Conservation (phyloP, 2,797 vertebrate genomes). For the Halcyon badia region DNA sequence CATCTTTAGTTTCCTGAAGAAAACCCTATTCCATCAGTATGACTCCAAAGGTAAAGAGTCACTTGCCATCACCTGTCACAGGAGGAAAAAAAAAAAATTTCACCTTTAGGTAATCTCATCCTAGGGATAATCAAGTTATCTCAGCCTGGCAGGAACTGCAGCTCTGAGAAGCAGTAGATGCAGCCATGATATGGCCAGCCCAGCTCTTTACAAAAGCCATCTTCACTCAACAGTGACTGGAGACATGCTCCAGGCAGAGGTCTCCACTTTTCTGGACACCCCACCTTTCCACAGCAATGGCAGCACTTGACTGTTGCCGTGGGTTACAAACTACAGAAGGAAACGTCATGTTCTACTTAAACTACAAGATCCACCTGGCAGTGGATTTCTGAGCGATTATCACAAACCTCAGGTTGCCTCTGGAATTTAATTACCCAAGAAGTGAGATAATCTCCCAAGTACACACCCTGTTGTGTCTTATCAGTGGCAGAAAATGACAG, state of each 20-base stretch:
- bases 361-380: background rate
- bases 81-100: background rate
- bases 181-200: background rate
- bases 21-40: background rate
- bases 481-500: background rate
- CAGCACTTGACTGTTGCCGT: background rate
- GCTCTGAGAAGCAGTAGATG: background rate
- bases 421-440: background rate
- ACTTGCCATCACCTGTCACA: background rate
- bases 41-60: conserved; percentile 14
- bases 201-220: background rate
- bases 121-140: conserved; percentile 22
- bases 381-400: background rate
- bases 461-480: accelerated
- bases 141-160: background rate
- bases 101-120: conserved; percentile 36
- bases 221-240: background rate
- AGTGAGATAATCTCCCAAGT: background rate
- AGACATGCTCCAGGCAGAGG: background rate
- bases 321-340: background rate
- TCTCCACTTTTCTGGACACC: background rate
- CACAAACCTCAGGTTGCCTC: background rate
- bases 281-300: background rate
- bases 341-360: background rate
- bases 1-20: background rate